phyloP scores from a whole-genome alignment of 2,888 invertebrate genomes.

The Machimus atricapillus region DNA sequence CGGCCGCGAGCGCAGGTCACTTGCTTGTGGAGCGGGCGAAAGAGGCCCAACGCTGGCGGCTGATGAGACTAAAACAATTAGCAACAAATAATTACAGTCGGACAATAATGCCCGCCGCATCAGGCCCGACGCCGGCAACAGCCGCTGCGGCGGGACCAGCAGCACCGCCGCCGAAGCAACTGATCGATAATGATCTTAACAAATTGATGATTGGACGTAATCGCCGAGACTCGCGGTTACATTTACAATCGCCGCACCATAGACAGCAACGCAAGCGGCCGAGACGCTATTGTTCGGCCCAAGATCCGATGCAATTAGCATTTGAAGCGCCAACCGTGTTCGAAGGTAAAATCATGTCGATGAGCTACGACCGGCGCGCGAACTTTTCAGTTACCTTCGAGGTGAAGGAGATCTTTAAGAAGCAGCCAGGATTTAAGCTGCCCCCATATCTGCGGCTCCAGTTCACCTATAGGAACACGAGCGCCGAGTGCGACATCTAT shows the following conservation, averaged over 20 bases:
- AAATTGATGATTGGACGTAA: slow-evolving; percentile 43
- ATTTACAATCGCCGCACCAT: slow-evolving; percentile 44
- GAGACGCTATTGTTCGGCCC: slow-evolving; percentile 67
- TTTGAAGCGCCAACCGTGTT: slow-evolving; percentile 72
- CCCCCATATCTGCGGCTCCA: slow-evolving; percentile 58
- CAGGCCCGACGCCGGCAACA: not conserved
- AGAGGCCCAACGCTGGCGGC: slow-evolving; percentile 40
- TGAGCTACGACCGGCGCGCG: slow-evolving; percentile 66
- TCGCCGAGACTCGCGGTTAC: slow-evolving; percentile 42
- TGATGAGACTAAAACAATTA: slow-evolving; percentile 41
- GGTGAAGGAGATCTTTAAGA: slow-evolving; percentile 70
- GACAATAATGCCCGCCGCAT: slow-evolving; percentile 36
- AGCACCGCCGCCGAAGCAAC: slow-evolving; percentile 7
- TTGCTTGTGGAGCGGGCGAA: slow-evolving; percentile 26
- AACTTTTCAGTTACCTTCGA: slow-evolving; percentile 73
- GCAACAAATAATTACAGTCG: slow-evolving; percentile 22
- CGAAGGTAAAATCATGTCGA: slow-evolving; percentile 71
- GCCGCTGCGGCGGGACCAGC: slow-evolving; percentile 5
- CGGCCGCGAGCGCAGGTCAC: slow-evolving; percentile 31
- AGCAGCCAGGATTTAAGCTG: slow-evolving; percentile 62
- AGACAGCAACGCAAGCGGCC: slow-evolving; percentile 51
- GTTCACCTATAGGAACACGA: slow-evolving; percentile 58
- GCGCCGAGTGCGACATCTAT: slow-evolving; percentile 62
- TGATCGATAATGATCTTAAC: slow-evolving; percentile 40
- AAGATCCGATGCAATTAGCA: slow-evolving; percentile 71